These are phyloP conservation scores for Aulostomus chinensis DNA, from an alignment of 2,797 vertebrate genomes.

Conservation along the genomic window DNA sequence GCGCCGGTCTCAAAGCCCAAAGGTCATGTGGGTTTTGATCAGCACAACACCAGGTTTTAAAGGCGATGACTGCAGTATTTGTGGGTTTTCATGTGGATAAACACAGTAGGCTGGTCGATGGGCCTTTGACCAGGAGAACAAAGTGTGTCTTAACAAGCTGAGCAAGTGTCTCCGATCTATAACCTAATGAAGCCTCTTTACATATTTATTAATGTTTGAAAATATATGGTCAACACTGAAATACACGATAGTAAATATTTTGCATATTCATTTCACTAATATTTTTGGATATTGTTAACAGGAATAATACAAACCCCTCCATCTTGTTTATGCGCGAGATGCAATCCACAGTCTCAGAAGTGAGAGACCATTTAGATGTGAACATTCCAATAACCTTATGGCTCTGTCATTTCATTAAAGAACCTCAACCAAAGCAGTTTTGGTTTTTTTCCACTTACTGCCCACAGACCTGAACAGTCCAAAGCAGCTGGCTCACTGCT, in stretches of 20 bases:
- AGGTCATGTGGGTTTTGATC: conserved; percentile 14
- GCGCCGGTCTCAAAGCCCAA: conserved; percentile 2
- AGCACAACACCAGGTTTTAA: conserved; percentile 1
- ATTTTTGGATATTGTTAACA: too few species aligned
- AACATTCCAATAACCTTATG: too few species aligned
- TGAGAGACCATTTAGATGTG: too few species aligned
- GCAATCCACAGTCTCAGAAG: too few species aligned
- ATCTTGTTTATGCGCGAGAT: too few species aligned
- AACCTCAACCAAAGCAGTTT: background rate
- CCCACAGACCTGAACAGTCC: background rate
- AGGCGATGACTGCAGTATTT: background rate
- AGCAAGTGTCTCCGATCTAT: conserved; percentile 17
- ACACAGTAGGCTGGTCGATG: conserved; percentile 17
- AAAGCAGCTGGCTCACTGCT: conserved; percentile 1
- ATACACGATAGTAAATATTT: too few species aligned
- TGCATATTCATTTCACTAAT: too few species aligned
- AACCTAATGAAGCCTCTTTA: conserved; percentile 29
- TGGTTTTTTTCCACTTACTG: too few species aligned
- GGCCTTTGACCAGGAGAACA: conserved; percentile 28
- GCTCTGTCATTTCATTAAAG: background rate
- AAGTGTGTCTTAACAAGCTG: conserved; percentile 19
- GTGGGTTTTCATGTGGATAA: conserved; percentile 2
- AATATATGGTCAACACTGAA: too few species aligned
- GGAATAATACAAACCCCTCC: too few species aligned
- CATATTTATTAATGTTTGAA: conserved; percentile 1